phyloP scores from a whole-genome alignment of 2,888 invertebrate species.

The Pollenia griseotomentosa region DNA sequence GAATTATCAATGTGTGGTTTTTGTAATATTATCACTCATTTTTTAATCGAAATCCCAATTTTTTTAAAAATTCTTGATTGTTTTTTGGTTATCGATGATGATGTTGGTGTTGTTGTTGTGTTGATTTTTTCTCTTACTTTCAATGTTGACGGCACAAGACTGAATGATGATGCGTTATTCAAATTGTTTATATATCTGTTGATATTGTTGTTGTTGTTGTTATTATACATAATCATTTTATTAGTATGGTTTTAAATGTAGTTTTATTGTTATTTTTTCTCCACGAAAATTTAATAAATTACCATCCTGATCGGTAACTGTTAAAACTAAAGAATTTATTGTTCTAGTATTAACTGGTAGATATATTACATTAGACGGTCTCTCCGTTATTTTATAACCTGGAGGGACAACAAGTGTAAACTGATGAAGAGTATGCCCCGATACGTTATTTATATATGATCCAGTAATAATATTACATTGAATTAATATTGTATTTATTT shows the following conservation, averaged over 20 bases:
- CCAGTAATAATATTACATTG: conserved; percentile 68
- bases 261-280: conserved; percentile 64
- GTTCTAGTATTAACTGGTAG: conserved; percentile 76
- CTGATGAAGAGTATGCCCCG: conserved; percentile 75
- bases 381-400: conserved; percentile 80
- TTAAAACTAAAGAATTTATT: conserved; percentile 77
- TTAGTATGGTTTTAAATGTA: conserved; percentile 73
- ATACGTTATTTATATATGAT: conserved; percentile 66
- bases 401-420: conserved; percentile 74
- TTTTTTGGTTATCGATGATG: conserved; percentile 20
- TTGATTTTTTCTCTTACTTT: no score
- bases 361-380: conserved; percentile 79
- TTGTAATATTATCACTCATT: conserved; percentile 61
- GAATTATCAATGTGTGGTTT: conserved; percentile 72
- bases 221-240: no score
- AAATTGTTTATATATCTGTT: conserved; percentile 25
- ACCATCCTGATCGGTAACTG: conserved; percentile 48
- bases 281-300: conserved; percentile 75
- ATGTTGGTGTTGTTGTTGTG: not conserved
- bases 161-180: conserved; percentile 3
- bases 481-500: conserved; percentile 72
- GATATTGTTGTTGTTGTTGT: no score
- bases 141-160: no score
- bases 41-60: conserved; percentile 21
- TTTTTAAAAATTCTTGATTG: conserved; percentile 61